Base-by-base conservation (phyloP, 2,797 vertebrate genomes). In the Sardinella longiceps region DNA sequence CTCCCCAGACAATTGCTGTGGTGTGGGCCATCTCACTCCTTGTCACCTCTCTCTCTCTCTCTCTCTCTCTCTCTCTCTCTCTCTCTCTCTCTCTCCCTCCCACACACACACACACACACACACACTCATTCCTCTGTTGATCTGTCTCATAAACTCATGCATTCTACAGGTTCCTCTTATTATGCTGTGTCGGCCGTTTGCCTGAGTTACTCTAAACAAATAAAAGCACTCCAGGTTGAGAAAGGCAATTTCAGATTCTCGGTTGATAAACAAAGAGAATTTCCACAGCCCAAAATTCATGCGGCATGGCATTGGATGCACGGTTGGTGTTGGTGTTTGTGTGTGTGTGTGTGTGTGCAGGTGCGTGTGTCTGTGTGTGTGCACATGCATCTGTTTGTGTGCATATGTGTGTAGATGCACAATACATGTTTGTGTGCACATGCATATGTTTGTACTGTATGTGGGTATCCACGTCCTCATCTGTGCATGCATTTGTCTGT, bases 221-320 rank as follows among this genome's bases (percentile, higher is more conserved):
- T 77, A 77, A 77, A 77, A 77, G 37, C 37, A 77, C 70, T 77
- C 70, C 70, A 77, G 70, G 70, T 43, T 77, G 37, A 6, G 5
- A 77, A 37, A 77, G 70, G 70, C 37, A 74, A 77, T 77, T 77
- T 77, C 18, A 77, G 33, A 77, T 77, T 77, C 33, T 7, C 20
- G 1, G 33, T 18, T 77, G 70, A 77, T 77, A 77, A 43, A 77
- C 70, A 77, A 43, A 77, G 18, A 77, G 18, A 77, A 43, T 43
- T 77, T 43, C 15, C 20, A 77, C 37, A 20, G 10, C 33, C 33
- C 37, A n/a, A 7, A 43, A 70, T 70, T 39, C 37, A 74, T 12
- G 9, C 37, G 20, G 33, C 28, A 70, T 70, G 63, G 12, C 63
- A 70, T 3, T 70, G 63, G 63, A 37, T 33, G 63, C 63, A 70